Evolutionary conservation across 1,140 invertebrate species (phyloP).

Genomic region (Heterodera carotae): DNA sequence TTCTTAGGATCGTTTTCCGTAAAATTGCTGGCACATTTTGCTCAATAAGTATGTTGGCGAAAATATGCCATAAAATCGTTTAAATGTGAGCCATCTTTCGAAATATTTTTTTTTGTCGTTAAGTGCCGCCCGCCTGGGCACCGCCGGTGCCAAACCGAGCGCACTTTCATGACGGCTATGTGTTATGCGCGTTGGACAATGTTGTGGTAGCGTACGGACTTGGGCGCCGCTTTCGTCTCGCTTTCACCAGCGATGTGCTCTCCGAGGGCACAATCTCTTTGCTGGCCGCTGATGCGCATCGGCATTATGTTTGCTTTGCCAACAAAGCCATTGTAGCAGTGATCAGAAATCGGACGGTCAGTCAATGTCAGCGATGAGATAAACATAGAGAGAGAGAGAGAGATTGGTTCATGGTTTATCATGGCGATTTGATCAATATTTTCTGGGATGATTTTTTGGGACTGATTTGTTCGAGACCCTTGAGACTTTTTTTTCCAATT

Average conservation of each 20-base stretch:
- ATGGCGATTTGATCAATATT: too few species aligned
- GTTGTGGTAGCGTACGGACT: conserved; percentile 10
- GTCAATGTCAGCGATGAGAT: neutral
- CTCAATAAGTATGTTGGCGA: too few species aligned
- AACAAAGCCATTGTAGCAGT: conserved; percentile 4
- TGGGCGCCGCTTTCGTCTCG: neutral
- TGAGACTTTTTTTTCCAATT: too few species aligned
- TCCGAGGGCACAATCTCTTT: neutral
- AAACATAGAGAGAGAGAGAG: too few species aligned
- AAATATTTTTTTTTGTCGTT: neutral
- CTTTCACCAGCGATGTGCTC: neutral
- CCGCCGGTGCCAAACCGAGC: neutral
- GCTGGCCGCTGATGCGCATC: conserved; percentile 1
- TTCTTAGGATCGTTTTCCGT: too few species aligned
- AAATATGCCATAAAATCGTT: neutral
- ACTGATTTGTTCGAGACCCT: too few species aligned
- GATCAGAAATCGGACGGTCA: conserved; percentile 7
- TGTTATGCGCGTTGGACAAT: conserved; percentile 19
- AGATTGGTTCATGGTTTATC: too few species aligned
- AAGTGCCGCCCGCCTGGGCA: conserved; percentile 11
- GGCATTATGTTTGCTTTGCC: conserved; percentile 2
- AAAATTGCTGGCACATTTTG: too few species aligned
- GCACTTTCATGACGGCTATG: neutral
- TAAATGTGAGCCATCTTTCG: neutral
- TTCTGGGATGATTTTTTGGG: too few species aligned